Evolutionary conservation across 2,888 invertebrate species (phyloP).

Genomic region (Drosophila infuscata): DNA sequence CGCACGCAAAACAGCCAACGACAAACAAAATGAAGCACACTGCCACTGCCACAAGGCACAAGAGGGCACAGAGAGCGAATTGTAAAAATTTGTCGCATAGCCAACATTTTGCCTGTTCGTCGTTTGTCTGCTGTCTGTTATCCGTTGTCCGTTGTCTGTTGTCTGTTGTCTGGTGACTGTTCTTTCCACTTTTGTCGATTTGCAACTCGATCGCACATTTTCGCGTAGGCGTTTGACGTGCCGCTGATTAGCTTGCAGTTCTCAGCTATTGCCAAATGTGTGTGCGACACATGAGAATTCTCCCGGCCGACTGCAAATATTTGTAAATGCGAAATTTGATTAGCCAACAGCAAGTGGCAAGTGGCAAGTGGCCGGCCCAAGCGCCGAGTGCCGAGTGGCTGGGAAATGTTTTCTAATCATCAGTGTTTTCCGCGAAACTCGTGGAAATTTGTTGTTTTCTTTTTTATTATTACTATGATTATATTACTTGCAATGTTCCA

Average conservation of each 20-base stretch:
- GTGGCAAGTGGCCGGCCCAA: conserved; percentile 26
- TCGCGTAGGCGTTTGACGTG: conserved; percentile 70
- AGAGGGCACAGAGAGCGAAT: conserved; percentile 29
- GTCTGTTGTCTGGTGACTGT: conserved; percentile 7
- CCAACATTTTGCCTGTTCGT: conserved; percentile 59
- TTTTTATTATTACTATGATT: conserved; percentile 6
- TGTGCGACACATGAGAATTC: conserved; percentile 49
- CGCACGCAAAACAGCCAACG: conserved; percentile 79
- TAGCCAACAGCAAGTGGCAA: conserved; percentile 4
- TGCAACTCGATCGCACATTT: conserved; percentile 51
- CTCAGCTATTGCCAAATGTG: conserved; percentile 41
- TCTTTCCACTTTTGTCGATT: conserved; percentile 10
- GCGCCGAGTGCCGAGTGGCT: conserved; percentile 25
- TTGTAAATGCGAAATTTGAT: conserved; percentile 20
- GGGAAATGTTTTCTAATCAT: conserved; percentile 57
- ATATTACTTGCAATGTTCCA: conserved; percentile 22
- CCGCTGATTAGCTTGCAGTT: conserved; percentile 69
- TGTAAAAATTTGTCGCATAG: conserved; percentile 72
- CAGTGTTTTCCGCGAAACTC: conserved; percentile 17
- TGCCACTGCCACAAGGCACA: conserved; percentile 27
- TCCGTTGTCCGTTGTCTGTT: not conserved
- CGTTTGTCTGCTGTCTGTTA: conserved; percentile 19
- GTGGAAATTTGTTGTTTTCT: too few relatives aligned
- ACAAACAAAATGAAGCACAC: conserved; percentile 68
- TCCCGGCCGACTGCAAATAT: conserved; percentile 49